These are phyloP conservation scores for Myotis pilosus DNA, from an alignment of 2,797 vertebrate species.

Conservation along the genomic window DNA sequence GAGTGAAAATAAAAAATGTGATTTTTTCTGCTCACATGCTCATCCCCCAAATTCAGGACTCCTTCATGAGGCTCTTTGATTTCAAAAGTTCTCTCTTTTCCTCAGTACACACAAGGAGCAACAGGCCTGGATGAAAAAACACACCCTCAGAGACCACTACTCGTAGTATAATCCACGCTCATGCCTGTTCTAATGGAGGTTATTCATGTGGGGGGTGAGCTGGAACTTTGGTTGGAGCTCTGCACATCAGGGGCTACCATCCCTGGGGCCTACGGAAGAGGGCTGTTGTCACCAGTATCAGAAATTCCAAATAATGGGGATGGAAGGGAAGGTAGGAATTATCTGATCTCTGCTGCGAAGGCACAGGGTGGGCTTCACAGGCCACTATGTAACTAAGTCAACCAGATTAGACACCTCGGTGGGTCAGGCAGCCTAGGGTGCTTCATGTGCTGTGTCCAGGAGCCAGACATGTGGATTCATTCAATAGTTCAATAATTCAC, in stretches of 20 bases:
- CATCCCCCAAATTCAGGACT: not conserved
- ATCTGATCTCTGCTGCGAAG: not conserved
- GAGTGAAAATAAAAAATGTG: not conserved
- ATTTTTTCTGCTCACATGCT: not conserved
- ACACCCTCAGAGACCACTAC: not conserved
- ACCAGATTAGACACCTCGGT: not conserved
- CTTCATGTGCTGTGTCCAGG: not conserved
- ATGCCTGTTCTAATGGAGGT: not conserved
- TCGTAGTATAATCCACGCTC: not conserved
- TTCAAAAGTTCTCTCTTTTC: constrained; percentile 8
- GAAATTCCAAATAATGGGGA: not conserved
- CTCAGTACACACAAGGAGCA: not conserved
- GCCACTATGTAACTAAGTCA: not conserved
- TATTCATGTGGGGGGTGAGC: too few species aligned
- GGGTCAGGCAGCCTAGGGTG: not conserved
- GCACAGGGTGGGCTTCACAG: not conserved
- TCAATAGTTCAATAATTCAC: not conserved
- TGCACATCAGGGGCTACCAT: too few species aligned
- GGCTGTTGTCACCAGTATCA: not conserved
- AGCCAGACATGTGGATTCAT: not conserved
- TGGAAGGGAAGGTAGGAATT: not conserved
- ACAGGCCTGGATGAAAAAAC: not conserved
- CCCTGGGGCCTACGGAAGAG: not conserved
- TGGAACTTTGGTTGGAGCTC: not conserved
- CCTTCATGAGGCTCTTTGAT: not conserved